These are phyloP conservation scores for Urocitellus parryii DNA, from an alignment of 2,113 vertebrate genomes.

Conservation along the genomic window DNA sequence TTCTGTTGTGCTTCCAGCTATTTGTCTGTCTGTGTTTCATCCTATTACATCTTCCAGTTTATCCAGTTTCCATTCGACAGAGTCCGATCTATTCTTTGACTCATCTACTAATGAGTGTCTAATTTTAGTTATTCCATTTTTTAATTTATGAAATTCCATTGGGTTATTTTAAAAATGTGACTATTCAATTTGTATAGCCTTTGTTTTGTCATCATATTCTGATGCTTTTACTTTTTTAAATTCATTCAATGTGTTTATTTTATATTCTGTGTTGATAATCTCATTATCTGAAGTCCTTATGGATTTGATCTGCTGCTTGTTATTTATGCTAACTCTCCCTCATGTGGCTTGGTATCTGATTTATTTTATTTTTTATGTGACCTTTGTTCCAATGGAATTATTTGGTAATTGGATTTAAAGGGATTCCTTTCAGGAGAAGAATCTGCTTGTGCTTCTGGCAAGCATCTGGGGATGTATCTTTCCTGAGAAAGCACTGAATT, in stretches of 20 bases:
- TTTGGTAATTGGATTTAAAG: neutral
- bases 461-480: neutral
- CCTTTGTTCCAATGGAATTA: neutral
- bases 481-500: neutral
- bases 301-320: neutral
- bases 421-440: neutral
- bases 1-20: neutral
- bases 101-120: neutral
- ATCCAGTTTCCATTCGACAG: neutral
- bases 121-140: constrained; percentile 42
- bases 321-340: neutral
- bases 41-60: neutral
- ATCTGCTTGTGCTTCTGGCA: neutral
- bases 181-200: neutral
- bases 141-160: neutral
- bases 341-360: neutral
- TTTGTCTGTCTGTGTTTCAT: neutral
- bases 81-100: neutral
- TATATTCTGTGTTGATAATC: neutral
- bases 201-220: neutral
- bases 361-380: neutral
- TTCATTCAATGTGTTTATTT: neutral
- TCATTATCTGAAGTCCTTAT: neutral
- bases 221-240: constrained; percentile 22
- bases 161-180: neutral